Evolutionary conservation across 2,888 invertebrate genomes (phyloP), one percentile per base, ranked within the genome.

Genomic region (Ariolimax columbianus): DNA sequence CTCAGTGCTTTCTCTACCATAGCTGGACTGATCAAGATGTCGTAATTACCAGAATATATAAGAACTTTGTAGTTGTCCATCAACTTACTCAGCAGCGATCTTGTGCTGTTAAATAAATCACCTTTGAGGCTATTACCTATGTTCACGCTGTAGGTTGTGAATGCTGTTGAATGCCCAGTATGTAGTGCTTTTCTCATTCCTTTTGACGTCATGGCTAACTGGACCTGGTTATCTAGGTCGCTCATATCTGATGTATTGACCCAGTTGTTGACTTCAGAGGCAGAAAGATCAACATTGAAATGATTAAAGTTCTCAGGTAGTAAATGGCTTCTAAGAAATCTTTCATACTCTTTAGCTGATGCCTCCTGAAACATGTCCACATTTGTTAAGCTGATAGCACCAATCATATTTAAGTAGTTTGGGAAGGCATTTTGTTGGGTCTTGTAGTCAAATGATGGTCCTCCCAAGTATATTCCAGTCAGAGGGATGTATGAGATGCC

Each of bases 401-500:
- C 77, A 30, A 77, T n/a, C 9, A 40, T 26, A 33, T 59, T 47
- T 14, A 36, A 59, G 26, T 23, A 77, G 17, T 23, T 0, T 30
- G 30, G 47, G 6, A 23, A 26, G 3, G 23, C 36, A 17, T 26
- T 17, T 4, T 14, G 9, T 38, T 75, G 75, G 3, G 33, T 75
- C 11, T 33, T 2, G 30, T 93, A 93, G 86, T 93, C 93, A 86
- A 91, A 91, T 11, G 92, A 89, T 3, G 93, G 93, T 87, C 92
- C 93, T n/a, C 94, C 94, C 55, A 93, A 91, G 17, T 93, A 93
- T 82, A 93, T 88, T 0, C 94, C 94, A 75, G 89, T 89, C 78
- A 93, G 88, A 77, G 91, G 92, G 19, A 93, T 91, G 3, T 19
- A 0, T 1, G 82, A 66, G 23, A 0, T 73, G 40, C 89, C 87